Evolutionary conservation across 53 echinoderm and acorn worm species (phyloP).

Genomic region (Mesocentrotus franciscanus): DNA sequence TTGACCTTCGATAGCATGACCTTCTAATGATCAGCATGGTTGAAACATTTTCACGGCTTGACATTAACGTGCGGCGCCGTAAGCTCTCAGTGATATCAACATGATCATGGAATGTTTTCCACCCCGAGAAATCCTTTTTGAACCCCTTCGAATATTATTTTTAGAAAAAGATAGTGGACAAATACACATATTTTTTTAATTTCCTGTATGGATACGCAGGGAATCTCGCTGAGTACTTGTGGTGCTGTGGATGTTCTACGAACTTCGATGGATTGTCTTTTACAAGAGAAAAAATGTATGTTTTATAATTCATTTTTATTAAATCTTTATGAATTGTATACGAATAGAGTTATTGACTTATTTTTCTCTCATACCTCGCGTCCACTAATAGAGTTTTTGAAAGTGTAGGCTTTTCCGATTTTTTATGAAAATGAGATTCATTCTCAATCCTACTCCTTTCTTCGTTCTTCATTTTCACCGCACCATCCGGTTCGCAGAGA

Average conservation of each 20-base stretch:
- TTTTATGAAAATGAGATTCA: background rate
- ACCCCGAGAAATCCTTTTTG: too few species aligned
- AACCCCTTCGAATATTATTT: background rate
- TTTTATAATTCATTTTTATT: too few species aligned
- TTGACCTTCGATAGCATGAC: slow-evolving; percentile 47
- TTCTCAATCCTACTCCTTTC: background rate
- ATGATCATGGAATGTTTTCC: slow-evolving; percentile 23
- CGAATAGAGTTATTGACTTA: background rate
- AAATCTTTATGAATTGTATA: too few species aligned
- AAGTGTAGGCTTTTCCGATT: background rate
- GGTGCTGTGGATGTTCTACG: background rate
- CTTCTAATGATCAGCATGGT: slow-evolving; percentile 43
- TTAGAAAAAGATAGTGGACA: background rate
- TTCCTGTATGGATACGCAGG: background rate
- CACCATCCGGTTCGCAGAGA: background rate
- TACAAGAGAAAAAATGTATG: background rate
- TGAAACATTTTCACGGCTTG: slow-evolving; percentile 39
- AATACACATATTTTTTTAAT: background rate
- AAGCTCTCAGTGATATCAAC: slow-evolving; percentile 10
- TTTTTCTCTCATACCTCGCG: background rate
- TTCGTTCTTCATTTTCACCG: background rate
- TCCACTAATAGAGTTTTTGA: background rate
- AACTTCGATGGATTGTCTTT: background rate
- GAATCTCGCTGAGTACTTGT: background rate
- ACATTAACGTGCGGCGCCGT: background rate